Conservation (phyloP, 2,888 invertebrate genomes). For the Drosophila prolongata region DNA sequence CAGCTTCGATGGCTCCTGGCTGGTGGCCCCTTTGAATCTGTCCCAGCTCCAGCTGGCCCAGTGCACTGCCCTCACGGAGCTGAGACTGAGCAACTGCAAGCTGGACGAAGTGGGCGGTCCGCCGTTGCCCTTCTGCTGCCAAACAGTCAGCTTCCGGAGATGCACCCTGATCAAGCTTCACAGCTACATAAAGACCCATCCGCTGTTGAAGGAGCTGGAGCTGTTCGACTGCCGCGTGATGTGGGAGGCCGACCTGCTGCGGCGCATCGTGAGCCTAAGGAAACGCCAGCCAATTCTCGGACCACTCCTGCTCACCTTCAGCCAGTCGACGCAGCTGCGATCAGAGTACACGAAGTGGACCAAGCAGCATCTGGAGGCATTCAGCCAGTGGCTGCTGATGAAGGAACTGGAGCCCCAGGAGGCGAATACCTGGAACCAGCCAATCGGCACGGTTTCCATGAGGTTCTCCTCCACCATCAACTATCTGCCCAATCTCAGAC, state of each 20-base stretch:
- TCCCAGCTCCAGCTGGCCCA: constrained; percentile 27
- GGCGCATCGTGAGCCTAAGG: background rate
- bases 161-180: constrained; percentile 29
- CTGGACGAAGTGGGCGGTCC: constrained; percentile 1
- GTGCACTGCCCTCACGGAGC: constrained; percentile 47
- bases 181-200: background rate
- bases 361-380: background rate
- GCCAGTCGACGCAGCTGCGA: constrained; percentile 9
- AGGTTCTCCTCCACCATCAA: constrained; percentile 13
- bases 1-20: constrained; percentile 51
- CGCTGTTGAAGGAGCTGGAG: constrained; percentile 30
- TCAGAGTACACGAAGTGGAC: constrained; percentile 15
- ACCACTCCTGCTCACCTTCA: constrained; percentile 7
- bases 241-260: background rate
- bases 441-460: constrained; percentile 21
- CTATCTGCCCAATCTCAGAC: background rate
- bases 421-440: constrained; percentile 3
- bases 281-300: background rate
- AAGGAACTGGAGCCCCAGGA: constrained; percentile 10
- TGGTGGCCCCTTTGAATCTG: constrained; percentile 33
- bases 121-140: constrained; percentile 48
- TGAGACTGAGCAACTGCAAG: constrained; percentile 53
- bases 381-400: constrained; percentile 13
- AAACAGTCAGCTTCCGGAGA: constrained; percentile 22
- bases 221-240: constrained; percentile 12